Base-by-base conservation (phyloP, 1,140 invertebrate genomes). In the Orius laevigatus region DNA sequence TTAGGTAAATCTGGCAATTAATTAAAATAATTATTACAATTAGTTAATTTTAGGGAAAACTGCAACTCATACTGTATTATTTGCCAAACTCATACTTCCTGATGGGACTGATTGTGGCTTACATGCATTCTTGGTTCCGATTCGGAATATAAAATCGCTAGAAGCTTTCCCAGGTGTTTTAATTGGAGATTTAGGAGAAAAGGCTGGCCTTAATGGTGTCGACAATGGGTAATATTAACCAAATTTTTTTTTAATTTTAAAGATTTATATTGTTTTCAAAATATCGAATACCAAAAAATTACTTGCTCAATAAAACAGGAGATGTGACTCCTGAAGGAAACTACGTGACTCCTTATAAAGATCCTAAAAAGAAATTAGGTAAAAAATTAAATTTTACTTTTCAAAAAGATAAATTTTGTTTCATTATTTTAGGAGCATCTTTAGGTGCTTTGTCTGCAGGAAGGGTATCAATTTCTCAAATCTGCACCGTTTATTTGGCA, bases 251-350 rank as follows among this genome's bases (percentile, higher is more conserved):
- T 25, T 25, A 25, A 25, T 25, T 25, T 25, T 25, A 10, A 58
- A 84, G 85, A 3, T 92, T 92, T 61, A 63, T 91, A 39, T 74
- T 85, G 59, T 93, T 95, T 60, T 73, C 87, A 50, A 76, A 92
- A 55, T 90, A 89, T 63, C 66, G 74, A 53, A 81, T 95, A 58
- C 83, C 88, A 11, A 72, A 79, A 32, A 76, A 78, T 60, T 78
- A 77, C 65, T 66, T 96, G 8, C 68, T 96, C 10, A 93, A 94
- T 64, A 78, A 78, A 61, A 85, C 78, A 9, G 84, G 85, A 6
- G 84, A 94, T 66, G 84, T 97, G 4, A 84, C 80, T 1, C 68
- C 75, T 15, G 78, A 85, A 35, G 92, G 91, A 5, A 67, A 74
- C 57, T 97, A 94, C 63, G 63, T 69, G 54, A 61, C 55, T 48